Base-by-base conservation (phyloP, 2,888 invertebrate species). In the Helicoverpa assulta region DNA sequence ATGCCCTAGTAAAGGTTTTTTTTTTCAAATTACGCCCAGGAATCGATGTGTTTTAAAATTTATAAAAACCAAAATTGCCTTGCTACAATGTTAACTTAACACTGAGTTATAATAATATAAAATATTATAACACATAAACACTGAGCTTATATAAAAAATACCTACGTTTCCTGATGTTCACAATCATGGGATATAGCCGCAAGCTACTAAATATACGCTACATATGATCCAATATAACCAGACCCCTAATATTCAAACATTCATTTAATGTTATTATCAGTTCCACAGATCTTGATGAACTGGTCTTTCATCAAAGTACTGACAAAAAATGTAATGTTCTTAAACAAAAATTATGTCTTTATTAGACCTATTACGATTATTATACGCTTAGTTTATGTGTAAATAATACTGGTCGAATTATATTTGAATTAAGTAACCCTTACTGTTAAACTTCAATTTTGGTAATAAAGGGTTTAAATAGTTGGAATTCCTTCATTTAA, bases 291-390 rank as follows among this genome's bases (percentile, higher is more conserved):
- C 92, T 77, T 43, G 29, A 62, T 85, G 80, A 7, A 63, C 62
- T 90, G 88, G 91, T 73, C n/a, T 29, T 63, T 64, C 60, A 75
- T 83, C 75, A 86, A 78, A 82, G 77, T 79, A 70, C 76, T 77
- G 76, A 86, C 86, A 87, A 88, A 89, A 89, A 88, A 86, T 81
- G 12, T 77, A 84, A 86, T 81, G 84, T 86, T 86, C 84, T 83
- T 79, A 78, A 71, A 88, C 86, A 85, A 88, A 90, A 91, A 91
- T 90, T 91, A 93, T 92, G 91, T 90, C 91, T 93, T 90, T 91
- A 92, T 93, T 90, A 90, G 84, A 89, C 83, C 85, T 84, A 91
- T 93, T 91, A 92, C 79, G 82, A 85, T 89, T 87, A 90, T 91
- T 88, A 89, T 84, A 88, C 85, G 84, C 84, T 88, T 88, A 68